Conservation (phyloP, 2,797 vertebrate genomes). For the Sparus aurata region DNA sequence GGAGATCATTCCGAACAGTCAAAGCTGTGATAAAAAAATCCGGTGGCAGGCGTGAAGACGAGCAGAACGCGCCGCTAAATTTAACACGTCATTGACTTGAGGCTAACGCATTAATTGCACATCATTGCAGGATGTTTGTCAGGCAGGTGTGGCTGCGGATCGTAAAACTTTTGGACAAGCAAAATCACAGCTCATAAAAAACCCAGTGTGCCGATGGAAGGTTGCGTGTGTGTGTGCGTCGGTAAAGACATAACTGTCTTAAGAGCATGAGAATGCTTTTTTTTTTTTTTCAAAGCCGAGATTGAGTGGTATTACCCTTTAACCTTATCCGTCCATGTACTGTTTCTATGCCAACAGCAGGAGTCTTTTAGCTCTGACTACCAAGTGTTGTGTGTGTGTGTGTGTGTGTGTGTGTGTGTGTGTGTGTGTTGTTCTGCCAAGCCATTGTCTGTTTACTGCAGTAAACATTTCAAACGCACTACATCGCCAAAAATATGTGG, state of each 20-base stretch:
- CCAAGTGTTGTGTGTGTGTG: not conserved
- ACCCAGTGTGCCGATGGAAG: not conserved
- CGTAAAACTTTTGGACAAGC: not conserved
- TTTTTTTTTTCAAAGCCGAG: constrained; percentile 38
- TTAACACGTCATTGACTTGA: too few relatives aligned
- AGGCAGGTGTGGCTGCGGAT: not conserved
- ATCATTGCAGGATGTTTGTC: not conserved
- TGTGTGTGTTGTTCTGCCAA: constrained; percentile 3
- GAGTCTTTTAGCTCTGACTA: constrained; percentile 20
- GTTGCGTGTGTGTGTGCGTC: not conserved
- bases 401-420: constrained; percentile 29
- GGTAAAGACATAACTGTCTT: constrained; percentile 41
- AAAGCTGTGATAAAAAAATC: not conserved
- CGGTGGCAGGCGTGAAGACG: not conserved
- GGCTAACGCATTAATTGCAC: not conserved
- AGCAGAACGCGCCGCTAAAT: not conserved
- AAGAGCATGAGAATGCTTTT: constrained; percentile 21
- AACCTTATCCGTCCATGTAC: constrained; percentile 51
- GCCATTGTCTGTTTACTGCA: constrained; percentile 23
- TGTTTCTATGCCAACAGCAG: constrained; percentile 72
- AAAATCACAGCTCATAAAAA: not conserved
- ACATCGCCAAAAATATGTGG: not conserved
- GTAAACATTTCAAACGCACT: constrained; percentile 3
- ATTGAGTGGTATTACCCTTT: constrained; percentile 69
- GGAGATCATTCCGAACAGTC: not conserved